Conservation (phyloP, 2,113 vertebrate genomes). For the Centrocercus urophasianus region DNA sequence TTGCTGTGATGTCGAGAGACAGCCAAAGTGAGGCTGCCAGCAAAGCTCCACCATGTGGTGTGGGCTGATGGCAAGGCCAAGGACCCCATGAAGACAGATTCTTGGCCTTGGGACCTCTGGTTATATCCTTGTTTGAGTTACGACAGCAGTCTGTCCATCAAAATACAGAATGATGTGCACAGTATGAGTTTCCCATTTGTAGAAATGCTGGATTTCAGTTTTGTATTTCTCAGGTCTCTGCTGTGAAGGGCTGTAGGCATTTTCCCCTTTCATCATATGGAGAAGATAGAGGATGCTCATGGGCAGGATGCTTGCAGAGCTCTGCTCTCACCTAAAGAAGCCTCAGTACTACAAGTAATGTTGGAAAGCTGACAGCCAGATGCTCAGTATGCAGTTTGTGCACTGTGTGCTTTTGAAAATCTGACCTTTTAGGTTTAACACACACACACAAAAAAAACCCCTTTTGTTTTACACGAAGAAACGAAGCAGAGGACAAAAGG, state of each 20-base stretch:
- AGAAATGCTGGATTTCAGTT: not conserved
- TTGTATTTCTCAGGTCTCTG: not conserved
- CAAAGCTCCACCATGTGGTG: not conserved
- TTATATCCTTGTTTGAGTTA: rapidly evolving
- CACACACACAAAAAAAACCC: too few species aligned
- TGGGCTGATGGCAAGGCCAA: not conserved
- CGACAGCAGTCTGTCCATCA: not conserved
- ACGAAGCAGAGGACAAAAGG: not conserved
- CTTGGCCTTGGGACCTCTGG: not conserved
- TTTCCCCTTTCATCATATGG: not conserved
- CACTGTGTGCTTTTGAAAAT: not conserved
- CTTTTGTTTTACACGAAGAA: not conserved
- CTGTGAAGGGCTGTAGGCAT: rapidly evolving
- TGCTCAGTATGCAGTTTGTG: rapidly evolving
- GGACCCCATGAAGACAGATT: not conserved
- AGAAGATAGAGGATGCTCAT: rapidly evolving
- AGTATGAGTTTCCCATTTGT: not conserved
- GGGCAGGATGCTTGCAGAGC: not conserved
- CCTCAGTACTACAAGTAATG: not conserved
- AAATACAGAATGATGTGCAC: not conserved
- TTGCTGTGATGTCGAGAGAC: not conserved
- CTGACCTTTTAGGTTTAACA: not conserved
- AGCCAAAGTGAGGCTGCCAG: rapidly evolving
- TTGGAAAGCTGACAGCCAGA: not conserved
- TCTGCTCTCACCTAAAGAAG: not conserved